A percentile compares a stretch with the other conserved stretches of the same genome.
Conservation (phyloP, 2,797 vertebrate genomes). For the Schizothorax lantsangensis region DNA sequence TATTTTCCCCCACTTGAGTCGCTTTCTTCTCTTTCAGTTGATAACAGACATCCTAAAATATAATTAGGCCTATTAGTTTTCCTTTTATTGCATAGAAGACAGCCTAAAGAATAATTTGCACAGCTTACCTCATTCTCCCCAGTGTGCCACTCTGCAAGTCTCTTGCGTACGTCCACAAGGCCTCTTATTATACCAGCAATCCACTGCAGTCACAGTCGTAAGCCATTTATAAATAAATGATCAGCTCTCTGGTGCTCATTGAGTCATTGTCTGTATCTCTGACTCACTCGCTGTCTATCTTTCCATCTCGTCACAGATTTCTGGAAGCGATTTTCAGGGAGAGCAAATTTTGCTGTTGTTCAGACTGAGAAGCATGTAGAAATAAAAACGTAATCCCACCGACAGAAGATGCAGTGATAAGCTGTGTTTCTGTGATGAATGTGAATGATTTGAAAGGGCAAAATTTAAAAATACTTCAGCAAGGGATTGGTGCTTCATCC, state of each 20-base stretch:
- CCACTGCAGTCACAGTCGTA: slow-evolving; percentile 22
- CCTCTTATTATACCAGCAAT: slow-evolving; percentile 21
- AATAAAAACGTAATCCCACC: slow-evolving; percentile 9
- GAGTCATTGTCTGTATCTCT: slow-evolving; percentile 39
- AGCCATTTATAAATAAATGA: slow-evolving; percentile 51
- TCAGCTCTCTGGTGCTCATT: slow-evolving; percentile 44
- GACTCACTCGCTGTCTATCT: slow-evolving; percentile 35
- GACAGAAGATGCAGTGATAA: slow-evolving; percentile 4
- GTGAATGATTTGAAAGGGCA: slow-evolving; percentile 10
- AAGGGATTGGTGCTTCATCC: not conserved
- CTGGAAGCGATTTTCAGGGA: slow-evolving; percentile 9
- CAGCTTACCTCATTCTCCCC: not conserved
- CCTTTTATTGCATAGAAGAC: not conserved
- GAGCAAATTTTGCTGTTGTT: slow-evolving; percentile 9
- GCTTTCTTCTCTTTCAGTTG: not conserved
- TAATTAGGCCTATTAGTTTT: not conserved
- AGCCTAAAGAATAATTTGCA: not conserved
- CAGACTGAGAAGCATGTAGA: not conserved
- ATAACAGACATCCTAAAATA: not conserved
- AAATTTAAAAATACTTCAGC: not conserved
- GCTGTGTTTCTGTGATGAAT: not conserved
- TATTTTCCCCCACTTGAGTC: not conserved
- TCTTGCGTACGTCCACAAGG: slow-evolving; percentile 30
- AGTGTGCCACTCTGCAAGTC: not conserved
- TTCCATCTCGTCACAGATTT: slow-evolving; percentile 28